Evolutionary conservation across 2,888 invertebrate species (phyloP), one percentile per base, ranked within the genome.

Genomic region (Lasioglossum leucozonium): DNA sequence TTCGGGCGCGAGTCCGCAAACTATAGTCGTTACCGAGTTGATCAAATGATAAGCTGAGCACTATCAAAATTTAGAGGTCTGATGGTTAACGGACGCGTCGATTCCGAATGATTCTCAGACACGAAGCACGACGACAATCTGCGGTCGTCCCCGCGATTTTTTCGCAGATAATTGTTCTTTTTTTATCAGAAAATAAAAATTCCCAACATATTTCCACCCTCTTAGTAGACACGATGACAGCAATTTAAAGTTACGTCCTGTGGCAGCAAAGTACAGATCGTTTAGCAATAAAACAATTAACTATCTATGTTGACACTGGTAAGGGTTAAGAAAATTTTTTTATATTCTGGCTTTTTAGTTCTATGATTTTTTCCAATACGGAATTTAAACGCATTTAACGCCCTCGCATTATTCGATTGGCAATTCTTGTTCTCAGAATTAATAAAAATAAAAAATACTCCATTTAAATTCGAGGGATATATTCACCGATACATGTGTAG

Each of bases 21-120:
- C 87, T 79, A 71, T 79, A 76, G 62, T 51, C 65, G 87, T 83
- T 87, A 79, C 34, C 34, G 30, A 72, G 40, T 82, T 78, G 86
- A 87, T 87, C 87, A 58, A 47, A 73, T 87, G 87, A 83, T 81
- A 87, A 79, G 47, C 44, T 62, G 44, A 62, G 75, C 8, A 69
- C 72, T 77, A 87, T 87, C 87, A 80, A 87, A 87, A 87, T 87
- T 79, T 77, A 81, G 10, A 26, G 6, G 75, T 6, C 72, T 69
- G 55, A 84, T 72, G 71, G 77, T 75, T 78, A 82, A 82, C 82
- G 75, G 77, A 44, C 72, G 55, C 37, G 77, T 65, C 47, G 71
- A 79, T 77, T 72, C 78, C 34, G 6, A 65, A 75, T 5, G 75
- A 80, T 76, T 86, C 80, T 30, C 82, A 26, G 30, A 4, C 65